These are phyloP conservation scores for Pelmatolapia mariae DNA, from an alignment of 2,113 vertebrate genomes.

Conservation along the genomic window DNA sequence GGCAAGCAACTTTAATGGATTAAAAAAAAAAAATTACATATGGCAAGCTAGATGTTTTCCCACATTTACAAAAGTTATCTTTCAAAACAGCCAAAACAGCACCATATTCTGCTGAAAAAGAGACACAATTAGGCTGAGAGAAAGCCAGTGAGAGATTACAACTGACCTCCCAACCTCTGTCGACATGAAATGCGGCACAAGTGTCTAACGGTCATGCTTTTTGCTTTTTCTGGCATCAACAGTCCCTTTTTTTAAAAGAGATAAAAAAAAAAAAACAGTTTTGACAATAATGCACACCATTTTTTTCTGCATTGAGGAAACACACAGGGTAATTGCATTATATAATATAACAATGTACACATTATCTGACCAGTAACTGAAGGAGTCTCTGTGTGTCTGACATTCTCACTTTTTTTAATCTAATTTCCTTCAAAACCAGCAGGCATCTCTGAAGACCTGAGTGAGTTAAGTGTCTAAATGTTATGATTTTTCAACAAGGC, in stretches of 20 bases:
- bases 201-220: not conserved
- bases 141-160: not conserved
- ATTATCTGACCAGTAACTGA: not conserved
- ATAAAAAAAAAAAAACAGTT: not conserved
- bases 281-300: not conserved
- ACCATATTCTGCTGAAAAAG: not conserved
- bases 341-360: not conserved
- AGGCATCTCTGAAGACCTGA: not conserved
- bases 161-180: not conserved
- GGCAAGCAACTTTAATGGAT: not conserved
- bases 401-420: not conserved
- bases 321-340: not conserved
- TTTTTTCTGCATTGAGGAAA: not conserved
- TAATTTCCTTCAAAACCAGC: not conserved
- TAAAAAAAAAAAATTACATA: not conserved
- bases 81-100: not conserved
- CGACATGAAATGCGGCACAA: not conserved
- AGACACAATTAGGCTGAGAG: not conserved
- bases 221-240: not conserved
- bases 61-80: not conserved
- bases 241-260: fast-evolving
- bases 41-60: not conserved
- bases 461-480: not conserved
- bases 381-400: not conserved
- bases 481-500: not conserved